Conservation (phyloP, 2,888 invertebrate species). For the Temnothorax unifasciatus region DNA sequence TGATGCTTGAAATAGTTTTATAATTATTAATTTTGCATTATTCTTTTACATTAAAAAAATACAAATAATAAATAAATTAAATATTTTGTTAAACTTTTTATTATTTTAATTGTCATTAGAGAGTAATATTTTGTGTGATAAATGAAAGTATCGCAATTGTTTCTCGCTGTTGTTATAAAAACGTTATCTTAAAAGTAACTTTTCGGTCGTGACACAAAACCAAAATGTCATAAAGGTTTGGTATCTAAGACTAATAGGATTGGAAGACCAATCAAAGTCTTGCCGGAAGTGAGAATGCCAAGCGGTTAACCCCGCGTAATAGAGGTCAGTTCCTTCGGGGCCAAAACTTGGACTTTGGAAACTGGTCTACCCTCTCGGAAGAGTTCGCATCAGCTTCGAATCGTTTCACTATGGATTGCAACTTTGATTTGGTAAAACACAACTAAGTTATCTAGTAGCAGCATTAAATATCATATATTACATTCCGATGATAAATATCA, state of each 20-base stretch:
- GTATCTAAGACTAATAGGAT: slow-evolving; percentile 83
- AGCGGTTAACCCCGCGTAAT: slow-evolving; percentile 86
- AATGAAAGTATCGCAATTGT: neutral
- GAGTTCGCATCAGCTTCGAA: slow-evolving; percentile 67
- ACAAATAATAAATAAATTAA: neutral
- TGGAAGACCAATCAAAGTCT: slow-evolving; percentile 85
- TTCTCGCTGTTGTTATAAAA: neutral
- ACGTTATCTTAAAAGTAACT: neutral
- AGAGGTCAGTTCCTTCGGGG: slow-evolving; percentile 84
- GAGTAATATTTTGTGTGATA: neutral
- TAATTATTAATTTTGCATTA: neutral
- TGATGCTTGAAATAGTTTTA: neutral
- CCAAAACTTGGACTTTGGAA: slow-evolving; percentile 79
- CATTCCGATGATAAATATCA: neutral
- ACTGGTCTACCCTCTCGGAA: slow-evolving; percentile 73
- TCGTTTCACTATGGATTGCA: slow-evolving; percentile 75
- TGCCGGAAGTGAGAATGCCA: slow-evolving; percentile 82
- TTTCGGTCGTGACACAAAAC: slow-evolving; percentile 39
- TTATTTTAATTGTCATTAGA: neutral
- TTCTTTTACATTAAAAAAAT: neutral
- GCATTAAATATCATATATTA: neutral
- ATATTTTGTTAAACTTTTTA: neutral
- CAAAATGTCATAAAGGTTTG: slow-evolving; percentile 59
- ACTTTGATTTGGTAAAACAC: slow-evolving; percentile 74
- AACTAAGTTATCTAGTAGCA: slow-evolving; percentile 65